Evolutionary conservation across 2,888 invertebrate genomes (phyloP), one percentile per base, ranked within the genome.

Genomic region (Protodeltote pygarga): DNA sequence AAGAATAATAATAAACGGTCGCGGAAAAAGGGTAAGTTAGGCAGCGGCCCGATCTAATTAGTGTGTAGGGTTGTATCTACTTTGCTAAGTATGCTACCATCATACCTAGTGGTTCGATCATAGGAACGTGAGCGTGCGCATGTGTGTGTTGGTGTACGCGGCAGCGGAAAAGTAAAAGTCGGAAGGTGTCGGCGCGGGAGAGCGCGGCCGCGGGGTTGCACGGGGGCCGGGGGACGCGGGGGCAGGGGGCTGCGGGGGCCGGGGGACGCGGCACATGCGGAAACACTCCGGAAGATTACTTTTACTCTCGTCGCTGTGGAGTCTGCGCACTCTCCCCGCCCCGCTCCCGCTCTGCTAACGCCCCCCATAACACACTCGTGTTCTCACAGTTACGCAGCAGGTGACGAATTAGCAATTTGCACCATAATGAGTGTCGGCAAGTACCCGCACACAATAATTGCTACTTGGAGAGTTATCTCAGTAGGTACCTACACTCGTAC

Each of bases 161-260:
- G 67, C 68, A 71, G 64, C 65, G 71, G 71, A 75, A 87, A 89
- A 89, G 90, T 89, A 89, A 89, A 89, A 89, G 89, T 88, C 81
- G 85, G 84, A 85, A 85, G 81, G 73, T 59, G 68, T 45, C 39
- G 48, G 60, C 47, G 33, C 9, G 54, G 38, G 48, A 44, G 65
- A 23, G 10, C 25, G 54, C 33, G 49, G 38, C 51, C 15, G 55
- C 46, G 50, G 35, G 35, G 53, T 44, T 29, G 3, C 51, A 23
- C 37, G 38, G 5, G 41, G 11, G 52, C 41, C 53, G 35, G 38
- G 46, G 42, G 52, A 51, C 46, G 41, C 53, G 60, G 62, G 50
- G 15, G 54, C 41, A 53, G 35, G 38, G 46, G 42, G 52, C 51
- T 46, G 41, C 53, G 40, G 37, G 50, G 15, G 54, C 41, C 53